Percentiles rank a stretch among this genome's conserved stretches.
phyloP scores from a whole-genome alignment of 1,140 invertebrate genomes.

The Aphelinus certus region DNA sequence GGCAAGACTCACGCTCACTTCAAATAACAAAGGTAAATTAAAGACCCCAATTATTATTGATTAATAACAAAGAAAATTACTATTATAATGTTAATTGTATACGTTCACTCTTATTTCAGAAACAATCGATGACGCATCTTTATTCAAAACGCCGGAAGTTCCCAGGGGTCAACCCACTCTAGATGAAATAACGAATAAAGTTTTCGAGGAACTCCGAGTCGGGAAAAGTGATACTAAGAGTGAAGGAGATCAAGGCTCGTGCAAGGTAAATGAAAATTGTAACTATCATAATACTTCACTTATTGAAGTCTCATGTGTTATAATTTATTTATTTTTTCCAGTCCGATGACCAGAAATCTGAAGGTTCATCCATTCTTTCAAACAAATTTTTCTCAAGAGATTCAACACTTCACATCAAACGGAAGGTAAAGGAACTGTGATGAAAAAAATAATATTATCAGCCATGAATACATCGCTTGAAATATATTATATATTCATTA shows the following conservation, averaged over 20 bases:
- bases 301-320: slow-evolving; percentile 6
- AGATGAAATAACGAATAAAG: slow-evolving; percentile 85
- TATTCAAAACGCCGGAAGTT: slow-evolving; percentile 50
- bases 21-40: slow-evolving; percentile 56
- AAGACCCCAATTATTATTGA: slow-evolving; percentile 5
- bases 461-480: not conserved
- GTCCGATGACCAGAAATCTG: slow-evolving; percentile 80
- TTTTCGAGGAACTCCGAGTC: slow-evolving; percentile 83
- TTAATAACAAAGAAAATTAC: not conserved
- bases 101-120: slow-evolving; percentile 16
- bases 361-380: slow-evolving; percentile 76
- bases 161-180: slow-evolving; percentile 67
- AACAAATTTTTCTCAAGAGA: slow-evolving; percentile 75
- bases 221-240: slow-evolving; percentile 64
- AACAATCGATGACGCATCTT: slow-evolving; percentile 31
- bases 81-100: too few species aligned
- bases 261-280: slow-evolving; percentile 67
- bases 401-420: slow-evolving; percentile 66
- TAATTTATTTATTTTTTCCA: slow-evolving; percentile 59
- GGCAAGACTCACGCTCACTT: slow-evolving; percentile 54
- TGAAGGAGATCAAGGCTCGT: slow-evolving; percentile 66
- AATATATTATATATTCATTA: not conserved
- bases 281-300: not conserved
- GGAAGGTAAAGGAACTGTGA: slow-evolving; percentile 50
- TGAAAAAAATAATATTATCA: slow-evolving; percentile 33